These are phyloP conservation scores for Lordiphosa andalusiaca DNA, from an alignment of 2,888 invertebrate genomes.

Conservation along the genomic window DNA sequence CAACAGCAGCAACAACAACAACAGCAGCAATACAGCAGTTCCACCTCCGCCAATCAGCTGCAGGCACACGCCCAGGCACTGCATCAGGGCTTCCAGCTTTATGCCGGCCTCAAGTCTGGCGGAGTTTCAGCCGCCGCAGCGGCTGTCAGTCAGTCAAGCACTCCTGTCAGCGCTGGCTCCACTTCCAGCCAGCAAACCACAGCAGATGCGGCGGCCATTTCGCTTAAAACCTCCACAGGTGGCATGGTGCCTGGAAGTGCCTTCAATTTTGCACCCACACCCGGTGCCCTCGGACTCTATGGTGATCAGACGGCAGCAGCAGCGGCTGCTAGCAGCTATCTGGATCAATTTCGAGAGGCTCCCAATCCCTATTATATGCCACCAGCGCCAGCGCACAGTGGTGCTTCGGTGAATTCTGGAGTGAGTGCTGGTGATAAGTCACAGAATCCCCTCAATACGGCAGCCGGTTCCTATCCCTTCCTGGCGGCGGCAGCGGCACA, in stretches of 20 bases:
- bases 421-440: constrained; percentile 79
- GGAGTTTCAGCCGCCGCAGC: constrained; percentile 70
- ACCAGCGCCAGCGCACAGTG: constrained; percentile 81
- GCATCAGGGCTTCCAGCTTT: constrained; percentile 83
- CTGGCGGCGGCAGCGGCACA: constrained; percentile 84
- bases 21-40: constrained; percentile 67
- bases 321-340: constrained; percentile 84
- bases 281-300: constrained; percentile 81
- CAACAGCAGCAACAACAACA: constrained; percentile 46
- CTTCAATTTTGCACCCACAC: constrained; percentile 89
- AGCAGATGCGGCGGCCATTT: constrained; percentile 81
- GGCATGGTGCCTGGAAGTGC: constrained; percentile 90
- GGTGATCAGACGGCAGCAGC: constrained; percentile 79
- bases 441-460: constrained; percentile 77
- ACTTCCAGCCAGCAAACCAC: constrained; percentile 45
- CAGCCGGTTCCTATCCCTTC: constrained; percentile 83
- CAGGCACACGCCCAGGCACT: constrained; percentile 76
- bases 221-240: constrained; percentile 84
- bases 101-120: constrained; percentile 82
- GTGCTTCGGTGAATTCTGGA: constrained; percentile 48
- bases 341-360: constrained; percentile 85
- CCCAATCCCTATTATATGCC: constrained; percentile 83
- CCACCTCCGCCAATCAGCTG: constrained; percentile 57
- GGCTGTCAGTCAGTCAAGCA: constrained; percentile 35
- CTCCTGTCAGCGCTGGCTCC: constrained; percentile 14